Evolutionary conservation across 2,888 invertebrate species (phyloP).

Genomic region (Acholoe squamosa): DNA sequence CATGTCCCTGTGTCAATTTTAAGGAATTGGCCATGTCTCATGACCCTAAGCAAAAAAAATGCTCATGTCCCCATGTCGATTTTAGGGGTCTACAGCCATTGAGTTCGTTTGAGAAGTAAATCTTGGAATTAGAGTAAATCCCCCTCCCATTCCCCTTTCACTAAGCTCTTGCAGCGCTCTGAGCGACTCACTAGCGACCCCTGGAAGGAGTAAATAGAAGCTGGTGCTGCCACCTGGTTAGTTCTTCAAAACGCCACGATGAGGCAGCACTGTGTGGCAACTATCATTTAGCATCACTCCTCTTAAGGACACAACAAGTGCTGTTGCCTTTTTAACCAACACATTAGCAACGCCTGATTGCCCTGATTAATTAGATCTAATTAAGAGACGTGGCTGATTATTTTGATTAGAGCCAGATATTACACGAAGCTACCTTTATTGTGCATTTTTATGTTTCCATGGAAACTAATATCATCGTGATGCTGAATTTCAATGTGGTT

Average conservation of each 20-base stretch:
- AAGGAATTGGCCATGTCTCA: too few relatives aligned
- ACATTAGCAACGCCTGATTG: not conserved
- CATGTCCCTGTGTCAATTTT: too few relatives aligned
- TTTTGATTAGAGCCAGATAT: not conserved
- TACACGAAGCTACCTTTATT: not conserved
- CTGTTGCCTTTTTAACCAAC: not conserved
- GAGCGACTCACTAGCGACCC: not conserved
- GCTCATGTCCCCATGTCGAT: too few relatives aligned
- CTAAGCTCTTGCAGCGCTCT: too few relatives aligned
- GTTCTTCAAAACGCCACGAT: not conserved
- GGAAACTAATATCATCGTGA: not conserved
- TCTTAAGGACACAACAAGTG: not conserved
- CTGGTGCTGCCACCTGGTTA: not conserved
- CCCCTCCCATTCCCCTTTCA: too few relatives aligned
- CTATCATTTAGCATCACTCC: not conserved
- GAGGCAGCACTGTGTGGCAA: not conserved
- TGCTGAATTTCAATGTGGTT: conserved; percentile 10
- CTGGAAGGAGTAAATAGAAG: not conserved
- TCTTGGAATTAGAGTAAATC: too few relatives aligned
- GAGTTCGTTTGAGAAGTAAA: too few relatives aligned
- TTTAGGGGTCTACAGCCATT: too few relatives aligned
- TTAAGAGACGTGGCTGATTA: not conserved
- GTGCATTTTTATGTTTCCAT: not conserved
- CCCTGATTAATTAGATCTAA: not conserved
- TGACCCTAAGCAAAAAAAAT: too few relatives aligned